Evolutionary conservation across 2,113 vertebrate species (phyloP), one percentile per base, ranked within the genome.

Genomic region (Strigops habroptila): DNA sequence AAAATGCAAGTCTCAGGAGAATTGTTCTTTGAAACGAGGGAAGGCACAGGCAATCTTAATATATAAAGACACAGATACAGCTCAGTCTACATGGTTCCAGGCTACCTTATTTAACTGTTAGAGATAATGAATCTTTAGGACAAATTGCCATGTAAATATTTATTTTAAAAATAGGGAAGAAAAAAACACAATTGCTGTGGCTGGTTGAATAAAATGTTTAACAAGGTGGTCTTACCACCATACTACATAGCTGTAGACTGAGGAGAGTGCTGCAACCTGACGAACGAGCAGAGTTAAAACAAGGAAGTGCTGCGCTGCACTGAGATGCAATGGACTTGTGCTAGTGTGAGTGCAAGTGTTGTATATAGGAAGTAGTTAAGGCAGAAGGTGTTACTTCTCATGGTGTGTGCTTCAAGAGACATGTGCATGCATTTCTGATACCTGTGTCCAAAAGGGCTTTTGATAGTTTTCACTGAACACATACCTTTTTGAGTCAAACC

Each of bases 241-340:
- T 49, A 22, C 14, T 21, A 23, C 1, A 0, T 11, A 27, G 51
- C 39, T 6, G 2, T 2, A 12, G 33, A 3, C 49, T 43, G 39
- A 30, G 46, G 23, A 10, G 10, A 6, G 25, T 27, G 69, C 51
- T 90, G 86, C 64, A 75, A 4, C 13, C 44, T 52, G 41, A 14
- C 49, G 25, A n/a, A 39, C 0, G 7, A 30, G 62, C 35, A 0
- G 18, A 48, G 46, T 21, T 52, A 19, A 13, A 17, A n/a, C 2
- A 13, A 39, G 68, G n/a, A 39, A 0, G 4, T 13, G 39, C 37
- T 14, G 57, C 10, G 0, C 24, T 41, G 81, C 68, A 3, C 3
- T 0, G 2, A 51, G 48, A 2, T 19, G 30, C 18, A 5, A 1
- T 0, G 13, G 37, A 8, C 49, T 48, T 16, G 10, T 14, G 41